Conservation (phyloP, 2,888 invertebrate species). For the Orthosia gracilis region DNA sequence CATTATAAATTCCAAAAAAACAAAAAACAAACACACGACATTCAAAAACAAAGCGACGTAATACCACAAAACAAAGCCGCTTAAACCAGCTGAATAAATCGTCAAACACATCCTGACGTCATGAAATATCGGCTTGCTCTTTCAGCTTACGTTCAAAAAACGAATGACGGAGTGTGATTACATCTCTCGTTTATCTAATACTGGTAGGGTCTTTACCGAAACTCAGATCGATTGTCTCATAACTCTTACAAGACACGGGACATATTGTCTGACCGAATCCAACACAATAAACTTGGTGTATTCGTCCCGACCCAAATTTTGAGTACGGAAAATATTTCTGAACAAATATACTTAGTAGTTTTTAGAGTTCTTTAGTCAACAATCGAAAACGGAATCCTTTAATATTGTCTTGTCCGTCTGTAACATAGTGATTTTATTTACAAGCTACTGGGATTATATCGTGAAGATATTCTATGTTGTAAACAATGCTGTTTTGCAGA, state of each 20-base stretch:
- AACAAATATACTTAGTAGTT: constrained; percentile 25
- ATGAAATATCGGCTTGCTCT: constrained; percentile 51
- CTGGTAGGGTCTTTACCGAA: constrained; percentile 43
- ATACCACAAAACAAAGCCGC: constrained; percentile 39
- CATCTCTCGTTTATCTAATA: constrained; percentile 59
- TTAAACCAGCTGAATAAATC: constrained; percentile 56
- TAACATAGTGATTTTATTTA: not conserved
- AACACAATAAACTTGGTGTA: constrained; percentile 35
- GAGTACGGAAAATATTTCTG: constrained; percentile 21
- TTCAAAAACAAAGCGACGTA: constrained; percentile 6
- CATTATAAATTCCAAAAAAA: too few species aligned
- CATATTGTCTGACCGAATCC: constrained; percentile 53
- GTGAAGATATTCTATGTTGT: not conserved
- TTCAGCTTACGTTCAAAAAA: constrained; percentile 52
- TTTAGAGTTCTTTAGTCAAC: not conserved
- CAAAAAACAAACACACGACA: not conserved
- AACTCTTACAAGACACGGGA: constrained; percentile 51
- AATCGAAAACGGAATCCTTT: not conserved
- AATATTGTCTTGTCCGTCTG: not conserved
- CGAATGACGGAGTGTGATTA: constrained; percentile 62
- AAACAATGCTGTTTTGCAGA: too few species aligned
- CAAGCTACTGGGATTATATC: not conserved
- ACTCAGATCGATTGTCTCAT: constrained; percentile 60
- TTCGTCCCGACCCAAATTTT: constrained; percentile 33
- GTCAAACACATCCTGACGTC: constrained; percentile 46